Evolutionary conservation across 2,888 invertebrate genomes (phyloP).

Genomic region (Phorcus lineatus): DNA sequence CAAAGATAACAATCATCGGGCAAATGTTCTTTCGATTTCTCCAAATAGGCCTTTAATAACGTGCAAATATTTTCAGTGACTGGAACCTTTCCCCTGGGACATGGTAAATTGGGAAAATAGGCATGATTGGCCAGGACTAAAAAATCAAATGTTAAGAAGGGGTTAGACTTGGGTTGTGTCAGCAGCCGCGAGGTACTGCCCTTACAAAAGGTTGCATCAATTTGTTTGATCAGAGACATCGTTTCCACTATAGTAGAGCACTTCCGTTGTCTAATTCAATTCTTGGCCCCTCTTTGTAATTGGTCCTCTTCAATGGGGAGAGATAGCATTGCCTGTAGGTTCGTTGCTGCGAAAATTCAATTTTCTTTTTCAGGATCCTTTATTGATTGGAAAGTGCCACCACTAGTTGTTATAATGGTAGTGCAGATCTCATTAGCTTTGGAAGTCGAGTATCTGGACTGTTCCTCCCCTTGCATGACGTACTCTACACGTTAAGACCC

Average conservation of each 20-base stretch:
- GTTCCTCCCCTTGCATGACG: not conserved
- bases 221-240: constrained; percentile 17
- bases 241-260: constrained; percentile 21
- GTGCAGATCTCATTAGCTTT: constrained; percentile 1
- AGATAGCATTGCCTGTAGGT: constrained; percentile 29
- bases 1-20: not conserved
- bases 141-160: not conserved
- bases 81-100: not conserved
- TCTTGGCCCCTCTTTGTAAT: constrained; percentile 29
- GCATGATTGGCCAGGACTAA: not conserved
- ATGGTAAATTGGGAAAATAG: not conserved
- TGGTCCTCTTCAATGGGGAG: constrained; percentile 24
- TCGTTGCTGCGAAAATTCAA: constrained; percentile 26
- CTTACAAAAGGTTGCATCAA: constrained; percentile 5
- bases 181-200: not conserved
- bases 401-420: constrained; percentile 11
- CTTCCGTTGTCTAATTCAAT: constrained; percentile 29
- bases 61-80: constrained; percentile 1
- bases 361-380: constrained; percentile 23
- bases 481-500: not conserved
- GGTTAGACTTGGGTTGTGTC: not conserved
- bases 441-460: not conserved
- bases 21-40: constrained; percentile 7
- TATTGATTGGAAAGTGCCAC: constrained; percentile 11
- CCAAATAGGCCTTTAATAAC: not conserved